A percentile compares a stretch with the other conserved stretches of the same genome.
These are phyloP conservation scores for Pseudochirops corinnae DNA, from an alignment of 2,797 vertebrate species.

Conservation along the genomic window DNA sequence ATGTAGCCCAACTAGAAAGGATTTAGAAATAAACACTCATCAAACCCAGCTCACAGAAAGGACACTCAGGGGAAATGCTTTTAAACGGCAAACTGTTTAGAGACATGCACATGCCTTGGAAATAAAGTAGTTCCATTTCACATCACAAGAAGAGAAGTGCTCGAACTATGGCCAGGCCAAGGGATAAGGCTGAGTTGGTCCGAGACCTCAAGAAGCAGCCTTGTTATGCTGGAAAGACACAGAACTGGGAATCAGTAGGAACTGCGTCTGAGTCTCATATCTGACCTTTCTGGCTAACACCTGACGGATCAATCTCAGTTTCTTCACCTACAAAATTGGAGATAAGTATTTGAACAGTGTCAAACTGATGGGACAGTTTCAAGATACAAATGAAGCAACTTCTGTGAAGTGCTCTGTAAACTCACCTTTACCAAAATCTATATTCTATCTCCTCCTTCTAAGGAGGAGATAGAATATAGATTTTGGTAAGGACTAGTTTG, in stretches of 20 bases:
- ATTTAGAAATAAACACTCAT: not conserved
- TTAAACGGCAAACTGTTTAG: not conserved
- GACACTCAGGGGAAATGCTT: not conserved
- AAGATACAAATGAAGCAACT: not conserved
- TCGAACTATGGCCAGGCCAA: not conserved
- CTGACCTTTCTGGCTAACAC: not conserved
- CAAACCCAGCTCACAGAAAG: not conserved
- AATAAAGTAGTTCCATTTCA: not conserved
- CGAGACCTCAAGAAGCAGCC: not conserved
- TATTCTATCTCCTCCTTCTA: not conserved
- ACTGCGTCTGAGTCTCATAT: not conserved
- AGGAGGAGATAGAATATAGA: no score
- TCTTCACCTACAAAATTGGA: not conserved
- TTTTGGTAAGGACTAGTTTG: no score
- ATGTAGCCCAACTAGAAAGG: not conserved
- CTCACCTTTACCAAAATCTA: not conserved
- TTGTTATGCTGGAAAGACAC: not conserved
- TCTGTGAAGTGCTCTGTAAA: not conserved
- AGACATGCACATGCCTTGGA: not conserved
- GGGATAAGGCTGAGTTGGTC: not conserved
- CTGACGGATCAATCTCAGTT: not conserved
- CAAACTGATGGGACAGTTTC: not conserved
- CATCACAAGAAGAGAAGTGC: not conserved
- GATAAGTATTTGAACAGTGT: not conserved
- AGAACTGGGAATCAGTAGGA: not conserved